Base-by-base conservation (phyloP, 1,140 invertebrate genomes). In the Radopholus similis region DNA sequence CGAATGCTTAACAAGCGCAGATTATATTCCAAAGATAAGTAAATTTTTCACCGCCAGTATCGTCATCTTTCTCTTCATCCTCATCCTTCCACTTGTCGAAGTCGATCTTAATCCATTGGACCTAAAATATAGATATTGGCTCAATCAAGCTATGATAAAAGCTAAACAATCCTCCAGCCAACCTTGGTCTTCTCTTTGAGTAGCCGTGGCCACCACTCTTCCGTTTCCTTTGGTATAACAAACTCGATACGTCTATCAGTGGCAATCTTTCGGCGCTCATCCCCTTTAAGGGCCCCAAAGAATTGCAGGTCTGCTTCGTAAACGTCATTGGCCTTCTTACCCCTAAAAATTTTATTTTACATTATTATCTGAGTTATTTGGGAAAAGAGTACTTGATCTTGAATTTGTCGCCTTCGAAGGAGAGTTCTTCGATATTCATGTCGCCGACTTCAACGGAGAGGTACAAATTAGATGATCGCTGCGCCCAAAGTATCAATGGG, bases 51-150 rank as follows among this genome's bases (percentile, higher is more conserved):
- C 65, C 64, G 21, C 18, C 57, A 34, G 0, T 23, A 13, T 68
- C 71, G 0, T 89, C 89, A 63, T 87, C 87, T 47, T 89, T 89
- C 64, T 87, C 88, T 64, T 91, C 90, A 78, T 90, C 91, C 84
- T 97, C 93, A 86, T 97, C 93, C 83, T 90, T 90, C 93, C 93
- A 97, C 84, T 93, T 92, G 76, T 91, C 90, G 82, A 97, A 97
- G 83, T 97, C 94, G 71, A 92, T 90, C 85, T 94, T 95, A 59
- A 97, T 86, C 92, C 93, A 97, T 83, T 95, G 93, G 73, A 89
- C 88, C 84, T 86, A 72, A 68, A 82, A 62, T 11, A 68, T 44
- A 8, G 18, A n/a, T 42, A 47, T 8, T 47, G 1, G 1, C 1
- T 47, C 44, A 21, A 21, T 47, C 13, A 23, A 4, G 2, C 44